Percentiles rank a stretch among this genome's conserved stretches.
Evolutionary conservation across 2,888 invertebrate species (phyloP).

Genomic region (Hypolimnas misippus): DNA sequence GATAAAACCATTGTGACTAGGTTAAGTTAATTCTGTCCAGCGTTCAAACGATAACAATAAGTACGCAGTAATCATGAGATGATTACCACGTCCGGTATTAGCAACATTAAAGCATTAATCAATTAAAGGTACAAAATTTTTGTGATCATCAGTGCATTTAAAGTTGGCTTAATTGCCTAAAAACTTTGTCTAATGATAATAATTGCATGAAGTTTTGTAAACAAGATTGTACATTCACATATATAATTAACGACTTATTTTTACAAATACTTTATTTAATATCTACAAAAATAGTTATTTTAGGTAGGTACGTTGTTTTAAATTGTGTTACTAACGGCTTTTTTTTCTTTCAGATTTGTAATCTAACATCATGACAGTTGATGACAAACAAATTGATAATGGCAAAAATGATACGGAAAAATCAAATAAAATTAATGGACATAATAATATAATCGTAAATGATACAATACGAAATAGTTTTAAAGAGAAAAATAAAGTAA

Average conservation of each 20-base stretch:
- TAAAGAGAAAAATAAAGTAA: conserved; percentile 55
- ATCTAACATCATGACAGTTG: conserved; percentile 34
- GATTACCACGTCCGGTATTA: conserved; percentile 75
- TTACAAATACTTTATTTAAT: no score
- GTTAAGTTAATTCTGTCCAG: conserved; percentile 68
- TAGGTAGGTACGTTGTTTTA: no score
- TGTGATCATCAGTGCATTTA: conserved; percentile 35
- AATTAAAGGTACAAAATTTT: conserved; percentile 60
- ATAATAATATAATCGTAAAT: conserved; percentile 68
- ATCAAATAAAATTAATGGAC: conserved; percentile 56
- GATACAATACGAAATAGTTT: conserved; percentile 67
- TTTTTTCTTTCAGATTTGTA: conserved; percentile 39
- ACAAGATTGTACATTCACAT: no score
- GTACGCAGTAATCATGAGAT: conserved; percentile 73
- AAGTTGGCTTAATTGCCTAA: conserved; percentile 6
- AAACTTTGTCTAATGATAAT: not conserved
- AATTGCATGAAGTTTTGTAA: not conserved
- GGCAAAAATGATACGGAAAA: conserved; percentile 56
- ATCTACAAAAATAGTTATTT: no score
- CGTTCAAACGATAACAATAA: conserved; percentile 68
- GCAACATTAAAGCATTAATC: conserved; percentile 63
- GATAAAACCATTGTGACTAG: conserved; percentile 57
- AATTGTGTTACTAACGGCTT: not conserved
- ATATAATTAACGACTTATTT: no score
- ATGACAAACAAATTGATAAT: conserved; percentile 50